Evolutionary conservation across 2,797 vertebrate species (phyloP).

Genomic region (Sitta carolinensis): DNA sequence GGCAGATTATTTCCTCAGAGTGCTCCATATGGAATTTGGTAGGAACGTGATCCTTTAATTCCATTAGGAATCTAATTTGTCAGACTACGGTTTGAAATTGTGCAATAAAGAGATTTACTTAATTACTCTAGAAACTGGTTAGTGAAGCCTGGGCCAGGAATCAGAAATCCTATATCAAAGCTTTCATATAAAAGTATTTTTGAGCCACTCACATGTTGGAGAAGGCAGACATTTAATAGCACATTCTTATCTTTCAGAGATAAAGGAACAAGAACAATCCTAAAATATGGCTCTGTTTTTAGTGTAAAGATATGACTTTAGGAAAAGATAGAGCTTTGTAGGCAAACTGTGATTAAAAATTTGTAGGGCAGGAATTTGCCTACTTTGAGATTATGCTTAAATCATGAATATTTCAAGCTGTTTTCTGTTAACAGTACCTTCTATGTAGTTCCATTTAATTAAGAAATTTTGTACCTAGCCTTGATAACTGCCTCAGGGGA

Average conservation of each 20-base stretch:
- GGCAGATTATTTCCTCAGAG: background rate
- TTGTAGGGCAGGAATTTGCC: background rate
- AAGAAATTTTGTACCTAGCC: constrained; percentile 51
- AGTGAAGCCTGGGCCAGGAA: background rate
- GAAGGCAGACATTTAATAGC: background rate
- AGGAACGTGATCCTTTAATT: constrained; percentile 1
- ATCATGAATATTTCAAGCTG: constrained; percentile 5
- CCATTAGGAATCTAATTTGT: background rate
- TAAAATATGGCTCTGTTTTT: background rate
- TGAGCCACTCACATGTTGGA: background rate
- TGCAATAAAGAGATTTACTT: background rate
- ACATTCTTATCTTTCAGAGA: background rate
- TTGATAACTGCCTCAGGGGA: constrained; percentile 48
- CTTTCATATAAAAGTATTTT: background rate
- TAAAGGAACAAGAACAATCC: background rate
- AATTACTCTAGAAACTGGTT: background rate
- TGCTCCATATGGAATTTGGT: background rate
- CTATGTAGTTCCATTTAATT: constrained; percentile 44
- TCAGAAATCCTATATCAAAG: background rate
- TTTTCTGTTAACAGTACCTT: constrained; percentile 19
- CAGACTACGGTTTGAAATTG: background rate
- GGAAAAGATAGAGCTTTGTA: background rate
- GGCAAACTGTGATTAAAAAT: background rate
- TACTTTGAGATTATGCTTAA: background rate
- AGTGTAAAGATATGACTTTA: background rate